A percentile compares a stretch with the other conserved stretches of the same genome.
phyloP scores from a whole-genome alignment of 92 coral and sea anemone genomes.

The Isaurus tuberculatus region DNA sequence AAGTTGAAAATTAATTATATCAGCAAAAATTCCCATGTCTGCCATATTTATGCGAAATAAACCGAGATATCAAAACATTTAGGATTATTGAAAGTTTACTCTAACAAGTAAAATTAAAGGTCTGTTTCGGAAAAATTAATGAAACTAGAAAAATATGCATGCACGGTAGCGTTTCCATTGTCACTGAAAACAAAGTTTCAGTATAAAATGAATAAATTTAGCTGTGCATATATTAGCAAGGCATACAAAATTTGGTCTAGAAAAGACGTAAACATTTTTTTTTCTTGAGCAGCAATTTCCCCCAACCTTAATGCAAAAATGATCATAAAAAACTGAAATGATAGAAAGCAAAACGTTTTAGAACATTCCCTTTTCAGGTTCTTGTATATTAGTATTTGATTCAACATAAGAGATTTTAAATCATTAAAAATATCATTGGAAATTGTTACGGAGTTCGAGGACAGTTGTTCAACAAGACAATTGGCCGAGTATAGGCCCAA shows the following conservation, averaged over 20 bases:
- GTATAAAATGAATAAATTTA: background rate
- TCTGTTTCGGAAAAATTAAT: background rate
- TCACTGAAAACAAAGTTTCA: background rate
- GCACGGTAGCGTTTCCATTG: background rate
- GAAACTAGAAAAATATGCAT: background rate
- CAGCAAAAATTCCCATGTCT: background rate
- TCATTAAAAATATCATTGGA: constrained; percentile 12
- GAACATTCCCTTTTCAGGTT: background rate
- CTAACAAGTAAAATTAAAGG: background rate
- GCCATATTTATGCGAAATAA: background rate
- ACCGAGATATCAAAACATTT: background rate
- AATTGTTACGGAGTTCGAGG: constrained; percentile 8
- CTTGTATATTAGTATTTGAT: background rate
- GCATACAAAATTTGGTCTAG: background rate
- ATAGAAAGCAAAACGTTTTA: background rate
- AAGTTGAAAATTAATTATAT: background rate
- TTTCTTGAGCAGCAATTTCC: background rate
- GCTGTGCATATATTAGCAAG: constrained; percentile 25
- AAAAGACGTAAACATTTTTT: background rate
- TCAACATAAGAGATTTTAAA: constrained; percentile 3
- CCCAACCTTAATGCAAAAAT: too few species aligned
- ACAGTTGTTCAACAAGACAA: background rate
- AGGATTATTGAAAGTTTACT: background rate
- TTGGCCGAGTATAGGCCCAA: background rate
- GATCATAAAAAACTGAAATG: background rate